Conservation (phyloP, 2,888 invertebrate genomes). For the Cheilosia impressa region DNA sequence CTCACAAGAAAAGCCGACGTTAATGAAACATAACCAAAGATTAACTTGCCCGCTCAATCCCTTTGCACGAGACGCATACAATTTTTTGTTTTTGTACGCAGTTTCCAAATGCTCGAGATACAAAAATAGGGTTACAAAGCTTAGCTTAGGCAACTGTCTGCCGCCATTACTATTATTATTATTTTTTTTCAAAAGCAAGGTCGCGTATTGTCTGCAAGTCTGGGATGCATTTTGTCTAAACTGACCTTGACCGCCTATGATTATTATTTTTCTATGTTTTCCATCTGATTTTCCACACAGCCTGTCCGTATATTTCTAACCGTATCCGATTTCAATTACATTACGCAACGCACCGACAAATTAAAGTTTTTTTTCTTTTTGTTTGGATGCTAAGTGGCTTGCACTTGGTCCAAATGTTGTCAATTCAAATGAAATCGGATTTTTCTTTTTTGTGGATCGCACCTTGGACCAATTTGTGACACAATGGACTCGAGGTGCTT, state of each 20-base stretch:
- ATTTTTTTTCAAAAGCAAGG: conserved; percentile 57
- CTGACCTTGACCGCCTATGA: conserved; percentile 69
- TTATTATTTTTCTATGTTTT: conserved; percentile 33
- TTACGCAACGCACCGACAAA: conserved; percentile 37
- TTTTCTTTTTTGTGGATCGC: conserved; percentile 3
- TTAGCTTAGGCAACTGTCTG: conserved; percentile 45
- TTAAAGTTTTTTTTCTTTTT: background rate
- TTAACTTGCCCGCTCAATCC: background rate
- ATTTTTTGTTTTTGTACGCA: background rate
- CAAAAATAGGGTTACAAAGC: conserved; percentile 23
- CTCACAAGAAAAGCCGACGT: background rate
- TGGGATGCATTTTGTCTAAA: conserved; percentile 58
- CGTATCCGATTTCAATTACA: conserved; percentile 59
- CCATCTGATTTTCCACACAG: conserved; percentile 29
- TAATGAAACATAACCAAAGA: background rate
- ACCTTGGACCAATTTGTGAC: conserved; percentile 23
- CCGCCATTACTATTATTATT: conserved; percentile 12
- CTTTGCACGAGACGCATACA: conserved; percentile 24
- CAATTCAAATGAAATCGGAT: conserved; percentile 21
- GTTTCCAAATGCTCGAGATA: conserved; percentile 39
- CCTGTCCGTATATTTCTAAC: conserved; percentile 30
- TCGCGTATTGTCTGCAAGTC: conserved; percentile 55
- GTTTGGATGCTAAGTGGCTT: conserved; percentile 34
- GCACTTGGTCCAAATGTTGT: conserved; percentile 51
- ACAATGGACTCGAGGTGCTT: conserved; percentile 6